These are phyloP conservation scores for Apamea sordens DNA, from an alignment of 2,888 invertebrate species.

Conservation along the genomic window DNA sequence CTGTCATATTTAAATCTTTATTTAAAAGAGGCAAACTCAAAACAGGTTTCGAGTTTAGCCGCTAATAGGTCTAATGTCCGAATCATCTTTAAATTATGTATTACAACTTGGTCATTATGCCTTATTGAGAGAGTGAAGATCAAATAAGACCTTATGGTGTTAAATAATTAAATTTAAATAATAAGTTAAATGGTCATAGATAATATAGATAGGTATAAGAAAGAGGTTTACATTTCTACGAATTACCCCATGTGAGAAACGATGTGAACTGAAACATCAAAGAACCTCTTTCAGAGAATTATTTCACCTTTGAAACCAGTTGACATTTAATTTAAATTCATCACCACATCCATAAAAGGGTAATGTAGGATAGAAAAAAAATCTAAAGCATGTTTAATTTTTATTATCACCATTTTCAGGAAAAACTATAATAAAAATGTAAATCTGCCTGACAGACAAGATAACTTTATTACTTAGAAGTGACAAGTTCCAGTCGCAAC, in stretches of 20 bases:
- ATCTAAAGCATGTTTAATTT: not conserved
- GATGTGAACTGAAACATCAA: slow-evolving; percentile 29
- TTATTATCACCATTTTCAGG: slow-evolving; percentile 27
- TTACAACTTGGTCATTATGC: slow-evolving; percentile 12
- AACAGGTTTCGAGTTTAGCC: slow-evolving; percentile 8
- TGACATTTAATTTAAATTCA: slow-evolving; percentile 30
- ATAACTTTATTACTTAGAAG: slow-evolving; percentile 48
- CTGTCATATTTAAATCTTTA: no score
- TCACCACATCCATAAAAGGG: not conserved
- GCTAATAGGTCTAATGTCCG: slow-evolving; percentile 5
- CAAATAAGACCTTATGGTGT: not conserved
- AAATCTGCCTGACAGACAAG: slow-evolving; percentile 24
- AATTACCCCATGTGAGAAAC: slow-evolving; percentile 10
- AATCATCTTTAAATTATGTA: slow-evolving; percentile 9
- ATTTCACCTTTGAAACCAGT: slow-evolving; percentile 3
- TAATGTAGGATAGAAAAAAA: not conserved
- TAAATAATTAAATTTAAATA: not conserved
- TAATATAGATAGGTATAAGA: no score
- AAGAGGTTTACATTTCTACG: not conserved
- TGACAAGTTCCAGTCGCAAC: slow-evolving; percentile 37
- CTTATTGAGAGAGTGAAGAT: slow-evolving; percentile 21
- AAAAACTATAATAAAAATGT: slow-evolving; percentile 39
- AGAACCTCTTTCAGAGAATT: slow-evolving; percentile 3
- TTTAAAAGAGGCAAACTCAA: not conserved
- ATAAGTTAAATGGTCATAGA: no score